phyloP scores from a whole-genome alignment of 2,888 invertebrate genomes.

The Hemithea aestivaria region DNA sequence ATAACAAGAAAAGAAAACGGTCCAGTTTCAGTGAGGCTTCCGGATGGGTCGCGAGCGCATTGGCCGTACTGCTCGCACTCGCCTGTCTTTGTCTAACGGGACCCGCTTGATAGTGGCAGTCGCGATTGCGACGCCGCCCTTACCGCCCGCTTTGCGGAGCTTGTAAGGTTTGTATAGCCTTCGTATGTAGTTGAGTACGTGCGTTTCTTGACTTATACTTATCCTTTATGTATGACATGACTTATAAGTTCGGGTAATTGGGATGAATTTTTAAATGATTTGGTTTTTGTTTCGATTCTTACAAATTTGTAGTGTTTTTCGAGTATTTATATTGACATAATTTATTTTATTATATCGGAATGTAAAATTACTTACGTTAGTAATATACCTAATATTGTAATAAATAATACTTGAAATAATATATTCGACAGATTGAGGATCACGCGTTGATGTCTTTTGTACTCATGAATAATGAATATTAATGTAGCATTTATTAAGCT shows the following conservation, averaged over 20 bases:
- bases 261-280: too few relatives aligned
- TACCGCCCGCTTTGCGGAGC: slow-evolving; percentile 32
- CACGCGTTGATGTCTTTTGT: slow-evolving; percentile 62
- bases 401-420: too few relatives aligned
- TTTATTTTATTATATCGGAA: too few relatives aligned
- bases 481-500: neutral
- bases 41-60: slow-evolving; percentile 73
- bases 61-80: slow-evolving; percentile 54
- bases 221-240: too few relatives aligned
- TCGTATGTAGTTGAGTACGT: slow-evolving; percentile 40
- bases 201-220: slow-evolving; percentile 13
- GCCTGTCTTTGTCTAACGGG: slow-evolving; percentile 72
- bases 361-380: too few relatives aligned
- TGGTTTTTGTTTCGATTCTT: too few relatives aligned
- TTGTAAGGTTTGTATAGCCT: slow-evolving; percentile 9
- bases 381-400: too few relatives aligned
- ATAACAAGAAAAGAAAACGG: slow-evolving; percentile 80
- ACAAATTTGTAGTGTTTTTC: too few relatives aligned
- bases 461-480: slow-evolving; percentile 25
- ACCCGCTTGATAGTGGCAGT: slow-evolving; percentile 70
- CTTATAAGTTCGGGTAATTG: too few relatives aligned
- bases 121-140: slow-evolving; percentile 65
- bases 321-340: too few relatives aligned
- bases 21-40: slow-evolving; percentile 79
- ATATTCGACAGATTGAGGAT: too few relatives aligned